Percentiles rank a stretch among this genome's conserved stretches.
phyloP scores from a whole-genome alignment of 1,140 invertebrate species.

The Drosophila seguyi region DNA sequence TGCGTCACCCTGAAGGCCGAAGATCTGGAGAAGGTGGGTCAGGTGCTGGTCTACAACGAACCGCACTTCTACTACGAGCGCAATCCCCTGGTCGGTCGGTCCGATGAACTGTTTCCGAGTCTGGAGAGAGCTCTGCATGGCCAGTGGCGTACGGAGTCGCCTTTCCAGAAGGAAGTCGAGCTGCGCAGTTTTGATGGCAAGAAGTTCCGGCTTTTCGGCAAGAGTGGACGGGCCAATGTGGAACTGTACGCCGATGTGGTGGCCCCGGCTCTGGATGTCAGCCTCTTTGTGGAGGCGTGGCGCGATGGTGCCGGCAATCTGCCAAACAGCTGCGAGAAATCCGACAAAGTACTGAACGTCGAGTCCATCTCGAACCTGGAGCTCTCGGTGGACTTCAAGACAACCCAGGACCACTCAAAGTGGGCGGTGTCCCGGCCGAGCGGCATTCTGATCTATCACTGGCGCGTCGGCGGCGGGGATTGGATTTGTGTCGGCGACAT shows the following conservation, averaged over 20 bases:
- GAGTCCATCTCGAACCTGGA: constrained; percentile 87
- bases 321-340: constrained; percentile 88
- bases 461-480: constrained; percentile 85
- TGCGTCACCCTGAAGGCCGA: constrained; percentile 90
- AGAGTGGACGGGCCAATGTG: constrained; percentile 90
- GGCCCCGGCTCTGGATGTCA: constrained; percentile 89
- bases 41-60: constrained; percentile 91
- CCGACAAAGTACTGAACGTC: constrained; percentile 88
- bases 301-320: constrained; percentile 91
- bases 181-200: constrained; percentile 87
- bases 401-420: constrained; percentile 95
- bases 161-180: constrained; percentile 87
- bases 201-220: constrained; percentile 92
- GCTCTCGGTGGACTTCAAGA: constrained; percentile 89
- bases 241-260: constrained; percentile 94
- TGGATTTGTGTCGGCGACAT: constrained; percentile 97
- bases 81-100: constrained; percentile 86
- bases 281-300: constrained; percentile 95
- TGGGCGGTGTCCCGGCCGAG: constrained; percentile 90
- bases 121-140: constrained; percentile 88
- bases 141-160: constrained; percentile 87
- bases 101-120: constrained; percentile 85
- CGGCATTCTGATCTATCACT: constrained; percentile 72
- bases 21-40: constrained; percentile 90
- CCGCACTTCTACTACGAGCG: constrained; percentile 89